Conservation (phyloP, 2,113 vertebrate genomes). For the Gobiocypris rarus region DNA sequence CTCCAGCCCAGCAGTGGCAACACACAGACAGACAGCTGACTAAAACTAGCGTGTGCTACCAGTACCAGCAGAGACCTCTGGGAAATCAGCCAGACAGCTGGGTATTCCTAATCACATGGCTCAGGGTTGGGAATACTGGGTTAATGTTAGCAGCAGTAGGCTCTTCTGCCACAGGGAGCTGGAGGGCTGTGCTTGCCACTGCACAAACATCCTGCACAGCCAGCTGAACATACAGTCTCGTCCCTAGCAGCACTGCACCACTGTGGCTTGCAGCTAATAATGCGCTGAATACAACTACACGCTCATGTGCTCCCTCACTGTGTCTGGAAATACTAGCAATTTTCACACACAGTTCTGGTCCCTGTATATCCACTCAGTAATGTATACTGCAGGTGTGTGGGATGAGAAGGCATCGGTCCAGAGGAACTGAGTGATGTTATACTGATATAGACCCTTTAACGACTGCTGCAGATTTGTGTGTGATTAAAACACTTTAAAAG, state of each 20-base stretch:
- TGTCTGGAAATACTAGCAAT: conserved; percentile 22
- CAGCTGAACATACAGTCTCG: conserved; percentile 69
- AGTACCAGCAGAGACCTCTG: conserved; percentile 10
- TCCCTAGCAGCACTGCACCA: neutral
- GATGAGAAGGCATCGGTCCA: conserved; percentile 46
- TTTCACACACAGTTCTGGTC: conserved; percentile 26
- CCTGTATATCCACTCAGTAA: conserved; percentile 34
- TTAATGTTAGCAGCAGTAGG: neutral
- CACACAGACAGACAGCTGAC: conserved; percentile 13
- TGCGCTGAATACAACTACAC: conserved; percentile 41
- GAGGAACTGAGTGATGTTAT: conserved; percentile 31
- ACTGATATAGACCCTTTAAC: conserved; percentile 27
- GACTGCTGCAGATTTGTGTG: conserved; percentile 28
- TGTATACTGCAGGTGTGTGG: conserved; percentile 52
- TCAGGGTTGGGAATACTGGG: neutral
- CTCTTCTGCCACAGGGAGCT: conserved; percentile 36
- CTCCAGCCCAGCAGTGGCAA: neutral
- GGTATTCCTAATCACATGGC: neutral
- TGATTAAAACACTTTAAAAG: conserved; percentile 25
- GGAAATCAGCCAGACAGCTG: conserved; percentile 1
- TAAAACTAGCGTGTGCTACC: conserved; percentile 69
- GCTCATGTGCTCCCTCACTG: conserved; percentile 18
- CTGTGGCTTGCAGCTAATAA: neutral
- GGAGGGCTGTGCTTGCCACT: conserved; percentile 58
- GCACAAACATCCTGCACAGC: conserved; percentile 71